Conservation (phyloP, 1,140 invertebrate species). For the Gryon sp. region DNA sequence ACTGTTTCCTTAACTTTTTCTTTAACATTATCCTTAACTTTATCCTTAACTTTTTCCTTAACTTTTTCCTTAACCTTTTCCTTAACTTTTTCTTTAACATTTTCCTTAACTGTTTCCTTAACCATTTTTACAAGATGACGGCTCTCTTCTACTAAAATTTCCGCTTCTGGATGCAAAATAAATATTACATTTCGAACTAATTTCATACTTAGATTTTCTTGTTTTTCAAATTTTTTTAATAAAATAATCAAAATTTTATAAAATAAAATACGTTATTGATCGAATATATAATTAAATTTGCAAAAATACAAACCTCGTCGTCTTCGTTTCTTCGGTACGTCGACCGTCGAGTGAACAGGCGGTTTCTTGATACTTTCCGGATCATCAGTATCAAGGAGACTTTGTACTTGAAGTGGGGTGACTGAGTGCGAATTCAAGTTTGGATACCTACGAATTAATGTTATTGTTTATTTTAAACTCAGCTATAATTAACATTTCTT, state of each 20-base stretch:
- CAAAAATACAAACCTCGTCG: conserved; percentile 80
- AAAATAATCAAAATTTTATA: no score
- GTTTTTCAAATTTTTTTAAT: no score
- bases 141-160: conserved; percentile 24
- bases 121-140: no score
- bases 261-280: no score
- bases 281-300: neutral
- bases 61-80: conserved; percentile 53
- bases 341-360: conserved; percentile 78
- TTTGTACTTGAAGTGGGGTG: conserved; percentile 83
- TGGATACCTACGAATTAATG: conserved; percentile 80
- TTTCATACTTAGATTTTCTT: no score
- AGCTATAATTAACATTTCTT: neutral
- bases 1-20: no score
- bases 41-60: no score
- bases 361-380: conserved; percentile 81
- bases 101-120: conserved; percentile 44
- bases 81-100: conserved; percentile 29
- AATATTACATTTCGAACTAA: no score
- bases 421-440: conserved; percentile 81
- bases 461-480: no score
- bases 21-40: no score
- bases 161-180: conserved; percentile 50
- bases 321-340: conserved; percentile 83
- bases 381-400: conserved; percentile 83